Base-by-base conservation (phyloP, 2,113 vertebrate species). In the Chionomys nivalis region DNA sequence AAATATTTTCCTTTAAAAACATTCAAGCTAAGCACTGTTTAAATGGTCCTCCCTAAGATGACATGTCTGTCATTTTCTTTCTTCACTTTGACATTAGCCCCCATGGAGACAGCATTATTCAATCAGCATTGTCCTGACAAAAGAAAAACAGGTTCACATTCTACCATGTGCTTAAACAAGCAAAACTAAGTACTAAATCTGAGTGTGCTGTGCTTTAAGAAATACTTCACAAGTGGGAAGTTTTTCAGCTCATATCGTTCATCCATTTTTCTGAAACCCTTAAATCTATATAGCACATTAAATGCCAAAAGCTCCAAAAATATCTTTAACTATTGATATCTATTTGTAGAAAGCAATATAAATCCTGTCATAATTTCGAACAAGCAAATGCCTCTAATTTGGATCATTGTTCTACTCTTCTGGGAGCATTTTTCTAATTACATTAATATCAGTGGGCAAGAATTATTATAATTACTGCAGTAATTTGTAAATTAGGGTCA, bases 141-240 rank as follows among this genome's bases (percentile, higher is more conserved):
- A 98, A 96, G 97, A 98, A 96, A 98, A 98, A 78, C 66, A 82
- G 5, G 0, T 96, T 93, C 95, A 66, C 91, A 44, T 97, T 97
- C 96, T 97, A 98, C 96, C 96, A 89, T 93, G 97, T 98, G 96
- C 95, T 98, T 98, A 98, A 98, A 98, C 94, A 98, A 98, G 96
- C 94, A 98, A 98, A 97, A 92, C 94, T 97, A 97, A 97, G 90
- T 96, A 98, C 97, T 98, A 98, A 98, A 98, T 98, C 92, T 97
- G 97, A 98, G 94, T 96, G 70, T 49, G 97, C 94, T 94, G 58
- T 96, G 97, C 92, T 97, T 97, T 49, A 65, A 97, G 96, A 98
- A 94, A 90, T 7, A 97, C 98, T 99, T 98, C 98, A 98, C 95
- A 98, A 98, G 97, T 97, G 95, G 93, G 96, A 98, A 98, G 93